A percentile compares a stretch with the other conserved stretches of the same genome.
Conservation (phyloP, 1,140 invertebrate species). For the Parapsyche elsis region DNA sequence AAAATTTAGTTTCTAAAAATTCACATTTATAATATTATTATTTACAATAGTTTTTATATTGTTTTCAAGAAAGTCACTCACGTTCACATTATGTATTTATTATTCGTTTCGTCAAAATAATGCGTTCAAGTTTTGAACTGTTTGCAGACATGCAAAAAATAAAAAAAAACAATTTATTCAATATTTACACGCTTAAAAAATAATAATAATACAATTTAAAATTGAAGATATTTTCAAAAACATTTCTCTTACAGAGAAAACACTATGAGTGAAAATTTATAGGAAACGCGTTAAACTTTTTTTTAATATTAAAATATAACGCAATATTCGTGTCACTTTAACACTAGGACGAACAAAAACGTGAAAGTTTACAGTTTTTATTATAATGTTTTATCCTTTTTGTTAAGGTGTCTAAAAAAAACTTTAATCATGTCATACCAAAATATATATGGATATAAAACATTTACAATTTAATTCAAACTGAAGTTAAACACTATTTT, state of each 20-base stretch:
- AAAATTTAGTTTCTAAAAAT: slow-evolving; percentile 22
- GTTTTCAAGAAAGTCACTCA: no score
- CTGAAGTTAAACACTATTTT: no score
- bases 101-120: no score
- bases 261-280: neutral
- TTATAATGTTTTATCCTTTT: neutral
- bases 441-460: neutral
- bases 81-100: no score
- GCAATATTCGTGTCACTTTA: neutral
- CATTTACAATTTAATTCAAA: neutral
- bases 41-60: neutral
- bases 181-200: no score
- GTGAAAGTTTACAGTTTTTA: neutral
- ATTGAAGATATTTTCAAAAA: no score
- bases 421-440: neutral
- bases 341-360: neutral
- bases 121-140: neutral
- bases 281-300: neutral
- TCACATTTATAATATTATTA: slow-evolving; percentile 18
- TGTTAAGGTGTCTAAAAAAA: neutral
- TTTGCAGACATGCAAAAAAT: neutral
- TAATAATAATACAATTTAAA: no score
- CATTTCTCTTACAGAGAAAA: no score
- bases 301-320: neutral
- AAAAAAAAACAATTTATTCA: no score